Percentiles rank a stretch among this genome's conserved stretches.
These are phyloP conservation scores for Galeopterus variegatus DNA, from an alignment of 2,113 vertebrate species.

Conservation along the genomic window DNA sequence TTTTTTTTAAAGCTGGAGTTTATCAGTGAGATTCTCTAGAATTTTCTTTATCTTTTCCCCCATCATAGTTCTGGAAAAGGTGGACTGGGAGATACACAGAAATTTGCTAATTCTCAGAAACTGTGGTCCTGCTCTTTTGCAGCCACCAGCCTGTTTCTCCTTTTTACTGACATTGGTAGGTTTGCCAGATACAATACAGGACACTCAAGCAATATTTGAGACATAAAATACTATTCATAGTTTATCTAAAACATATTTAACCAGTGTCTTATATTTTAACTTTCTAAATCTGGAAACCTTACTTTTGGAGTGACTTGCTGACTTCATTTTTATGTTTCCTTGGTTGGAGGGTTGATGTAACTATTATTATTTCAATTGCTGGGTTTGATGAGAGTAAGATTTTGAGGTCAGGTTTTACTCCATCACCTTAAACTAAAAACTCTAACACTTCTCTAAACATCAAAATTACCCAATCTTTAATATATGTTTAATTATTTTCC, in stretches of 20 bases:
- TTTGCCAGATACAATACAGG: neutral
- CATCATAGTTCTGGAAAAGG: neutral
- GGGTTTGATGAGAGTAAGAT: neutral
- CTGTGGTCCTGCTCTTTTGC: neutral
- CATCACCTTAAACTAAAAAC: neutral
- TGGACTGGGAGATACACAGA: neutral
- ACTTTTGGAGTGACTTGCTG: neutral
- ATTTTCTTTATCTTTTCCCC: neutral
- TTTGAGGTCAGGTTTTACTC: neutral
- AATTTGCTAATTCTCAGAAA: neutral
- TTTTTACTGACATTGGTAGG: neutral
- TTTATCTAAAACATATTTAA: neutral
- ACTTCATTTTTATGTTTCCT: neutral
- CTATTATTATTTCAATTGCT: neutral
- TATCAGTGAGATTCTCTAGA: neutral
- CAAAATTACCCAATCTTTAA: constrained; percentile 31
- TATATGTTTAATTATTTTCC: constrained; percentile 13
- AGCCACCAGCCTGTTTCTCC: neutral
- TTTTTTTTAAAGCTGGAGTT: neutral
- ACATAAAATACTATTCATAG: neutral
- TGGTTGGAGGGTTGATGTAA: neutral
- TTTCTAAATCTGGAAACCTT: neutral
- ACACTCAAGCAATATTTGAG: neutral
- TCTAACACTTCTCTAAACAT: constrained; percentile 12
- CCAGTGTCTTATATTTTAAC: neutral